Base-by-base conservation (phyloP, 2,888 invertebrate genomes). In the Uloborus plumipes region DNA sequence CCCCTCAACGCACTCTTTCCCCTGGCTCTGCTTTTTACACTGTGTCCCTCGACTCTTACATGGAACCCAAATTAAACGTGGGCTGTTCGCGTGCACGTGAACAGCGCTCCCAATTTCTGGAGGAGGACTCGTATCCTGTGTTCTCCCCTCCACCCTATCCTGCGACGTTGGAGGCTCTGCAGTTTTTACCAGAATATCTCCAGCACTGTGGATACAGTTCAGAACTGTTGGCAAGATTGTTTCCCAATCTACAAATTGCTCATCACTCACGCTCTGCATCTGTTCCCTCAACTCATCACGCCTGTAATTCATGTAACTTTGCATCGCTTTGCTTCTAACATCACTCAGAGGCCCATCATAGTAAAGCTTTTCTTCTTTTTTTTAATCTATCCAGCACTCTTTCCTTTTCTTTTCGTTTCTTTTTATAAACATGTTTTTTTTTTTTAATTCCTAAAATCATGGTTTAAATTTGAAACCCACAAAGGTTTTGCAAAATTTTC, bases 271-370 rank as follows among this genome's bases (percentile, higher is more conserved):
- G 94, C 55, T 86, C 87, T 85, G 93, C 93, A 88, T 93, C 94
- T 86, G 94, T 94, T 85, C 92, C 93, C 88, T 95, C 85, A 1
- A 83, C 95, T 87, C 96, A 96, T 91, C 96, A 96, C 89, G 95
- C 95, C 92, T 96, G 96, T 96, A 96, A 94, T 89, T 81, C 58
- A 49, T 53, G 69, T 59, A 55, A 61, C 20, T 39, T 47, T 39
- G 20, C 16, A 7, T 2, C 9, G n/a, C 22, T 49, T 26, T n/a
- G n/a, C 59, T 16, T 53, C 67, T 64, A 73, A 77, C 50, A 53
- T 71, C 76, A 77, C 65, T 69, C 80, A 50, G 26, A 59, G n/a
- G 49, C 11, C 9, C 7, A 39, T 11, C 9, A 20, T 9, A 16
- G 13, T 55, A 4, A 14, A 55, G 55, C 6, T 39, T 39, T 39